Percentiles rank a stretch among this genome's conserved stretches.
Evolutionary conservation across 2,797 vertebrate species (phyloP).

Genomic region (Sebastes steindachneri): DNA sequence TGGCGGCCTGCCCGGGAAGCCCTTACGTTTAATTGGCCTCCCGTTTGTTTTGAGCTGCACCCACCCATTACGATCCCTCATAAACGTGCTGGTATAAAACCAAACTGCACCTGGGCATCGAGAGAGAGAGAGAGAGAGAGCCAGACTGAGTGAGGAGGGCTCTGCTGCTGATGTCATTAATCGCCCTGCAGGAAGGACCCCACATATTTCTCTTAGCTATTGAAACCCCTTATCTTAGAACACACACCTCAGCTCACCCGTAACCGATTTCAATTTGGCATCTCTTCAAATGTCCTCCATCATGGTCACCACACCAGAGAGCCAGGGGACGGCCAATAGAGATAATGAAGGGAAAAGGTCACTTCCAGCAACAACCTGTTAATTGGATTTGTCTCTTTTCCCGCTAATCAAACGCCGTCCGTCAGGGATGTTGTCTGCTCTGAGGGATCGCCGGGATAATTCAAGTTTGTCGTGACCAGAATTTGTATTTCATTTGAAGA

Average conservation of each 20-base stretch:
- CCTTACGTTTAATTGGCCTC: constrained; percentile 57
- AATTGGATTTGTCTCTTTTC: constrained; percentile 54
- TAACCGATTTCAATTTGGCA: constrained; percentile 38
- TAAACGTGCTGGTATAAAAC: constrained; percentile 54
- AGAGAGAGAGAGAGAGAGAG: not conserved
- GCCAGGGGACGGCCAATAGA: not conserved
- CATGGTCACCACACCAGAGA: constrained; percentile 13
- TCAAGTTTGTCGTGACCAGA: not conserved
- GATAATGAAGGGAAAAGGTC: constrained; percentile 56
- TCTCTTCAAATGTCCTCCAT: constrained; percentile 32
- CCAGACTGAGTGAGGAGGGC: not conserved
- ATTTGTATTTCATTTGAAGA: not conserved
- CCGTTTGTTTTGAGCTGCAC: constrained; percentile 61
- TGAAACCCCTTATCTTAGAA: constrained; percentile 61
- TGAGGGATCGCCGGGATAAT: not conserved
- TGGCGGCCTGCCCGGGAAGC: constrained; percentile 50
- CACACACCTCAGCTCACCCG: constrained; percentile 42
- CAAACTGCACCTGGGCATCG: constrained; percentile 30
- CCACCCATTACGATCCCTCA: constrained; percentile 48
- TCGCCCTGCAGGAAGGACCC: constrained; percentile 6
- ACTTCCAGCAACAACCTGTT: constrained; percentile 41
- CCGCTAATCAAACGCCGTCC: not conserved
- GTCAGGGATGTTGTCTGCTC: not conserved
- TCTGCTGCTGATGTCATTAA: constrained; percentile 52
- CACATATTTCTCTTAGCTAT: constrained; percentile 36